Evolutionary conservation across 2,888 invertebrate species (phyloP).

Genomic region (Thecocarcelia acutangulata): DNA sequence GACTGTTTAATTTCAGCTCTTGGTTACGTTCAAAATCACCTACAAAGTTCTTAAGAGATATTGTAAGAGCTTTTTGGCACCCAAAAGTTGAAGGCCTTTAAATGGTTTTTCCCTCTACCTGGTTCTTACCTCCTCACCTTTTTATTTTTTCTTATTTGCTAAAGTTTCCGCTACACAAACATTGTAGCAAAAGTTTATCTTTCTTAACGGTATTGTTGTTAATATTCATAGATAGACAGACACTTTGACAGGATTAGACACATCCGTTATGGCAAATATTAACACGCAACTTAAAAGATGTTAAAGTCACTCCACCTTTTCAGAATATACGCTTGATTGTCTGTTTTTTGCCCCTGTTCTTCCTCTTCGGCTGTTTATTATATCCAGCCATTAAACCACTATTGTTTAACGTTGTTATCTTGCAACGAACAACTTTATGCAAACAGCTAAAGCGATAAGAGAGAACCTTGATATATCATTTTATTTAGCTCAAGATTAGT

Average conservation of each 20-base stretch:
- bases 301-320: constrained; percentile 32
- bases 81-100: neutral
- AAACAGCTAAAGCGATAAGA: neutral
- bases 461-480: constrained; percentile 34
- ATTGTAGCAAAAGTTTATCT: constrained; percentile 37
- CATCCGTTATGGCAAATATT: constrained; percentile 59
- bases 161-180: constrained; percentile 8
- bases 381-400: constrained; percentile 6
- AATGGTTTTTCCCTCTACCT: neutral
- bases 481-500: constrained; percentile 26
- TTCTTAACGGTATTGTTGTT: constrained; percentile 29
- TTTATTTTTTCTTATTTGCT: constrained; percentile 8
- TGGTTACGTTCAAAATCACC: too few relatives aligned
- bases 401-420: constrained; percentile 45
- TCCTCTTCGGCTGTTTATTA: neutral
- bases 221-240: constrained; percentile 44
- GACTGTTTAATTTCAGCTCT: too few relatives aligned
- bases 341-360: neutral
- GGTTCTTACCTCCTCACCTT: neutral
- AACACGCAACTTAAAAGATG: constrained; percentile 60
- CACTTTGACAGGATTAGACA: constrained; percentile 65
- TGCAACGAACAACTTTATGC: neutral
- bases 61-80: too few relatives aligned
- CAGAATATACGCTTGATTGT: neutral
- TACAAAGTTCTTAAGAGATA: too few relatives aligned